Conservation (phyloP, 2,113 vertebrate genomes). For the Turnix velox region DNA sequence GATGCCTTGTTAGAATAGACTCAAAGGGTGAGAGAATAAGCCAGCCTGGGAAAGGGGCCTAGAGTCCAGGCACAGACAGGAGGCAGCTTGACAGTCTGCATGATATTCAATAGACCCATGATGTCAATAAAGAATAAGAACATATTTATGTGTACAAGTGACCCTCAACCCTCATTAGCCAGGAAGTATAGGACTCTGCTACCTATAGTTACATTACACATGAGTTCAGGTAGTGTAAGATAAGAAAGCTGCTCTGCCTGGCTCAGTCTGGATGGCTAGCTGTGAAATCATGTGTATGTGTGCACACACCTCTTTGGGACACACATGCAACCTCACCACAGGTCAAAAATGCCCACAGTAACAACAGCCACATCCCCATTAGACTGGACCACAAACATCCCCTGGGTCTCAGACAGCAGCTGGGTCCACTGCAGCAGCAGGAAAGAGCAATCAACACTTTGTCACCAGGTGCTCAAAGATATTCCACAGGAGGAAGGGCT, state of each 20-base stretch:
- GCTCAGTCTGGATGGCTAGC: neutral
- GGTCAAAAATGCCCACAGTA: neutral
- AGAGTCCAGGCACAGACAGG: neutral
- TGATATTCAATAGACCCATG: neutral
- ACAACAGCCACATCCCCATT: fast-evolving
- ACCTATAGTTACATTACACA: fast-evolving
- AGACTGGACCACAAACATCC: neutral
- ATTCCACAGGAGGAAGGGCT: neutral
- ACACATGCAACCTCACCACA: neutral
- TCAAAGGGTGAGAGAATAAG: neutral
- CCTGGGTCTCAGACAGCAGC: neutral
- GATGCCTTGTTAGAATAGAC: neutral
- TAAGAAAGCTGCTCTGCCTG: neutral
- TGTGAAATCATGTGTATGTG: fast-evolving
- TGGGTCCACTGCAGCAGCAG: neutral
- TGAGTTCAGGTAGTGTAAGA: neutral
- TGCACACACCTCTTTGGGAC: neutral
- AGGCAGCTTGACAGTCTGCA: neutral
- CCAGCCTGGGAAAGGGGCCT: neutral
- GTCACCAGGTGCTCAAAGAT: neutral
- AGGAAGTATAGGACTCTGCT: neutral
- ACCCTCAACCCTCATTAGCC: neutral
- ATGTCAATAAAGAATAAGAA: neutral
- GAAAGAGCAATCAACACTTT: neutral
- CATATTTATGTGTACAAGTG: fast-evolving